Percentiles rank a stretch among this genome's conserved stretches.
Evolutionary conservation across 2,113 vertebrate species (phyloP).

Genomic region (Lipophrys pholis): DNA sequence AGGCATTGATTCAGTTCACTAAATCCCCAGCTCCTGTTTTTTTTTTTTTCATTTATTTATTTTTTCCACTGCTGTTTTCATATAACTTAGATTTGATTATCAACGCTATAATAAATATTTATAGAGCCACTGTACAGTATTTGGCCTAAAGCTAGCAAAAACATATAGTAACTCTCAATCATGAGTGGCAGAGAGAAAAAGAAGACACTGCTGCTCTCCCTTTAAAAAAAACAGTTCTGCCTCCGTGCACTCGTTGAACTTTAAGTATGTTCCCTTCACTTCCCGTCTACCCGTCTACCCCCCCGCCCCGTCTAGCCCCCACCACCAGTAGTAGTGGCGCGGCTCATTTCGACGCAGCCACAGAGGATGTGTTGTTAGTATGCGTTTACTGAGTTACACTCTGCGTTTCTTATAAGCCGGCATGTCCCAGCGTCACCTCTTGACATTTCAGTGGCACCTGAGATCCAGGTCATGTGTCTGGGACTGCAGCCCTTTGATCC

Average conservation of each 20-base stretch:
- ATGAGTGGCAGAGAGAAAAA: slow-evolving; percentile 2
- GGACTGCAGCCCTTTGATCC: slow-evolving; percentile 70
- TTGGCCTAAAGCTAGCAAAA: slow-evolving; percentile 41
- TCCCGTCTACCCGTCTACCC: neutral
- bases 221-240: slow-evolving; percentile 1
- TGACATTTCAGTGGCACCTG: slow-evolving; percentile 78
- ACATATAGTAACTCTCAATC: slow-evolving; percentile 14
- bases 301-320: too few species aligned
- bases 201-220: slow-evolving; percentile 14
- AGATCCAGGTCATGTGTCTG: slow-evolving; percentile 75
- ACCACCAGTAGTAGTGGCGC: slow-evolving; percentile 15
- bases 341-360: slow-evolving; percentile 58
- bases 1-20: slow-evolving; percentile 19
- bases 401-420: slow-evolving; percentile 30
- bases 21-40: slow-evolving; percentile 28
- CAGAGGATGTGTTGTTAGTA: slow-evolving; percentile 71
- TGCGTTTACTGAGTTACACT: slow-evolving; percentile 66
- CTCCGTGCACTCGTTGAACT: slow-evolving; percentile 58
- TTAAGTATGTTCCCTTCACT: slow-evolving; percentile 11
- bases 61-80: slow-evolving; percentile 30
- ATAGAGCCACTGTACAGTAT: slow-evolving; percentile 30
- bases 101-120: slow-evolving; percentile 57
- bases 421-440: slow-evolving; percentile 68
- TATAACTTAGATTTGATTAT: slow-evolving; percentile 57
- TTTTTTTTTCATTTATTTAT: too few species aligned